Evolutionary conservation across 2,888 invertebrate genomes (phyloP).

Genomic region (Clusia tigrina): DNA sequence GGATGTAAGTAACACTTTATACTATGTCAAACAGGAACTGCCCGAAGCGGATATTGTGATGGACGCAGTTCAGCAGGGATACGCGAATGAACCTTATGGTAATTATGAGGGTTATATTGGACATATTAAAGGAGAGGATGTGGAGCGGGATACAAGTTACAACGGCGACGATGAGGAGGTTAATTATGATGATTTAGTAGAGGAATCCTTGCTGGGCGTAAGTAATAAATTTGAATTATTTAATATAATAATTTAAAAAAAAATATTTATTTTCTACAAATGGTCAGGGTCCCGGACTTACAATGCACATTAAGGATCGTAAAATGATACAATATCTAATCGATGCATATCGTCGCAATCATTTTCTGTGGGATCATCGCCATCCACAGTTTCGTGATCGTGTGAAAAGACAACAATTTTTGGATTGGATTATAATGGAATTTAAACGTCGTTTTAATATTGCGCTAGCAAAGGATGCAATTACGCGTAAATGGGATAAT

Average conservation of each 20-base stretch:
- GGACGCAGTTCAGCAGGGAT: conserved; percentile 23
- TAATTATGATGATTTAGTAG: conserved; percentile 58
- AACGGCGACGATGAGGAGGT: conserved; percentile 30
- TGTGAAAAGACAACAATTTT: conserved; percentile 52
- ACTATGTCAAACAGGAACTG: conserved; percentile 47
- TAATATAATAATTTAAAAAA: background rate
- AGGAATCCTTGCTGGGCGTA: conserved; percentile 55
- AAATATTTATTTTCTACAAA: no score
- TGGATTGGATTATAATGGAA: conserved; percentile 55
- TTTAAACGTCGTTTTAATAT: conserved; percentile 57
- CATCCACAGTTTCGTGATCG: conserved; percentile 58
- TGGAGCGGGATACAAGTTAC: background rate
- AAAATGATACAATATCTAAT: conserved; percentile 60
- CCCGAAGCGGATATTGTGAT: conserved; percentile 44
- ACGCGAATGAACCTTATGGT: background rate
- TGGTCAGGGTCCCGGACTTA: conserved; percentile 45
- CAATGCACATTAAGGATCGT: conserved; percentile 58
- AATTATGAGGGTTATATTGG: background rate
- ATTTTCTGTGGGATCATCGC: conserved; percentile 58
- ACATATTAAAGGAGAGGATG: conserved; percentile 1
- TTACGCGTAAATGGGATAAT: conserved; percentile 59
- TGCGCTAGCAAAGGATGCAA: conserved; percentile 54
- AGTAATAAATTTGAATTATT: conserved; percentile 29
- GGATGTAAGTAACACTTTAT: conserved; percentile 27
- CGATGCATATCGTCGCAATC: conserved; percentile 56